phyloP scores from a whole-genome alignment of 1,140 invertebrate genomes.

The Heliconius eleuchia region DNA sequence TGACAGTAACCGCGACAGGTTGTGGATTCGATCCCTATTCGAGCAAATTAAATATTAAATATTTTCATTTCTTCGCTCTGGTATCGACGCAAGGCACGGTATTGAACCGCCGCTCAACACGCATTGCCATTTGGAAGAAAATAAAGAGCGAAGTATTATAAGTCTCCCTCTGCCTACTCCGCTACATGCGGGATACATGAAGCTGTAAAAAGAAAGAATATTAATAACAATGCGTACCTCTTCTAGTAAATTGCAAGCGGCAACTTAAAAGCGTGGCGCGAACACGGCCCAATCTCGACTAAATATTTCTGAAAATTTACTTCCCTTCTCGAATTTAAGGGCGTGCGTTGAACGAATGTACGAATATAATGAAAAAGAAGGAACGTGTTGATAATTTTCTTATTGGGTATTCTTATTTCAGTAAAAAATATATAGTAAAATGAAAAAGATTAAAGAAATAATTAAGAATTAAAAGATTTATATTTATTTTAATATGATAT shows the following conservation, averaged over 20 bases:
- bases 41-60: too few relatives aligned
- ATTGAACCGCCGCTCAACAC: too few relatives aligned
- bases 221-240: not conserved
- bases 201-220: not conserved
- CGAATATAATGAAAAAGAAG: not conserved
- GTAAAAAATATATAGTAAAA: too few relatives aligned
- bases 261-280: not conserved
- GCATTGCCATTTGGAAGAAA: too few relatives aligned
- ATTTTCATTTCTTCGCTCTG: too few relatives aligned
- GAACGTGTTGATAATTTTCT: not conserved
- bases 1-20: too few relatives aligned
- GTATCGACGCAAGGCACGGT: too few relatives aligned
- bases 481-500: too few relatives aligned
- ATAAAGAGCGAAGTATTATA: not conserved
- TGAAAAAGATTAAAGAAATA: too few relatives aligned
- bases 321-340: not conserved
- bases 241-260: not conserved
- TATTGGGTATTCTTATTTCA: not conserved
- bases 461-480: too few relatives aligned
- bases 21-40: too few relatives aligned
- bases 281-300: not conserved
- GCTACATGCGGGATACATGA: not conserved
- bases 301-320: slow-evolving; percentile 3
- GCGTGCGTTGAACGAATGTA: not conserved
- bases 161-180: not conserved